Evolutionary conservation across 2,113 vertebrate species (phyloP), one percentile per base, ranked within the genome.

Genomic region (Eidolon helvum): DNA sequence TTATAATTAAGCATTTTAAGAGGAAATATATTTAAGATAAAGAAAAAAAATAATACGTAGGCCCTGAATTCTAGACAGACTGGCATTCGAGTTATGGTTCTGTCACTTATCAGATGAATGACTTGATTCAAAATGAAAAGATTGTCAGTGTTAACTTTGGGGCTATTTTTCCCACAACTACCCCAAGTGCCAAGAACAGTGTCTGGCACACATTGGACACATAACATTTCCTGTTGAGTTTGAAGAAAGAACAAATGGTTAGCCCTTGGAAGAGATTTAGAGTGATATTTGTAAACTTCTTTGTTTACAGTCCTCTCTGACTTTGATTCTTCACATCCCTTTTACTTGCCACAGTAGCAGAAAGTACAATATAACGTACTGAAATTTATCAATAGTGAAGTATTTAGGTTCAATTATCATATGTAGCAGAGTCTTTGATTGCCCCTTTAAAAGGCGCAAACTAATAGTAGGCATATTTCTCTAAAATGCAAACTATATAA

Each of bases 81-180:
- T 1, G 50, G 4, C 6, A 16, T 45, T 95, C 28, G 82, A 53
- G 50, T 66, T 87, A 63, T 45, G 48, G 14, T 5, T 48, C 69
- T 96, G 61, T 14, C 4, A 87, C 16, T 71, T 43, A 53, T 30
- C 28, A 45, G 21, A 1, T 61, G 0, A 50, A 1, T 57, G 15
- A 72, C 15, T 57, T 38, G 53, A n/a, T 40, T 83, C 10, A 96
- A 57, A 92, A 59, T 38, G 14, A 71, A 88, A 82, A 86, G 30
- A 80, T 3, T 38, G 0, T 38, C 22, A n/a, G 10, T 24, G 15
- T 61, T 59, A 65, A n/a, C 16, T 59, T 79, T 69, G 21, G 10
- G 30, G 4, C 1, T 33, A 10, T 50, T 78, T 82, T 30, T 0
- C 28, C 12, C 1, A 0, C 7, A 35, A 74, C 10, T 30, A 28